A percentile compares a stretch with the other conserved stretches of the same genome.
Conservation (phyloP, 2,113 vertebrate genomes). For the Entelurus aequoreus region DNA sequence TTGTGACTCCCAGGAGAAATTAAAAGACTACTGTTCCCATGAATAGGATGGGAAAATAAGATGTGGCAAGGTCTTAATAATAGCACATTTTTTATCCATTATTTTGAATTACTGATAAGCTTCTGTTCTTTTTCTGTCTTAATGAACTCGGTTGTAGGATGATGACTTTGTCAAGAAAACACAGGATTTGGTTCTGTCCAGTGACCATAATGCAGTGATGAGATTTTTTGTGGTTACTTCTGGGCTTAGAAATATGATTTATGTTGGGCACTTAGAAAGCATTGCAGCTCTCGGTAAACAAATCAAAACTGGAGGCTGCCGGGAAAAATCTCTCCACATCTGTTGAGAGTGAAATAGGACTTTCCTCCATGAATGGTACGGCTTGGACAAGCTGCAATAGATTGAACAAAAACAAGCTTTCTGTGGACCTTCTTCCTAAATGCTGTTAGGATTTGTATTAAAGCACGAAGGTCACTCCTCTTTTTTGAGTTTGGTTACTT, state of each 20-base stretch:
- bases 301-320: too few relatives aligned
- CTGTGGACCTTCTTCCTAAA: too few relatives aligned
- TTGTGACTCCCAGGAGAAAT: conserved; percentile 67
- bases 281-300: too few relatives aligned
- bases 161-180: conserved; percentile 48
- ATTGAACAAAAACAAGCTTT: neutral
- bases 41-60: conserved; percentile 40
- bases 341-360: too few relatives aligned
- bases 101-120: conserved; percentile 50
- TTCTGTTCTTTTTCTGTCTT: conserved; percentile 24
- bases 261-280: too few relatives aligned
- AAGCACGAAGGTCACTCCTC: neutral
- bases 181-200: conserved; percentile 21
- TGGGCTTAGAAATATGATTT: too few relatives aligned
- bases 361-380: neutral
- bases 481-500: neutral
- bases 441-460: neutral
- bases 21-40: conserved; percentile 52
- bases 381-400: neutral
- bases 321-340: too few relatives aligned
- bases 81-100: conserved; percentile 33
- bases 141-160: conserved; percentile 41
- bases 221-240: too few relatives aligned
- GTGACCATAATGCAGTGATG: conserved; percentile 17
- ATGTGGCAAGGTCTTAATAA: conserved; percentile 49